Base-by-base conservation (phyloP, 2,888 invertebrate genomes). In the Brachyptera putata region DNA sequence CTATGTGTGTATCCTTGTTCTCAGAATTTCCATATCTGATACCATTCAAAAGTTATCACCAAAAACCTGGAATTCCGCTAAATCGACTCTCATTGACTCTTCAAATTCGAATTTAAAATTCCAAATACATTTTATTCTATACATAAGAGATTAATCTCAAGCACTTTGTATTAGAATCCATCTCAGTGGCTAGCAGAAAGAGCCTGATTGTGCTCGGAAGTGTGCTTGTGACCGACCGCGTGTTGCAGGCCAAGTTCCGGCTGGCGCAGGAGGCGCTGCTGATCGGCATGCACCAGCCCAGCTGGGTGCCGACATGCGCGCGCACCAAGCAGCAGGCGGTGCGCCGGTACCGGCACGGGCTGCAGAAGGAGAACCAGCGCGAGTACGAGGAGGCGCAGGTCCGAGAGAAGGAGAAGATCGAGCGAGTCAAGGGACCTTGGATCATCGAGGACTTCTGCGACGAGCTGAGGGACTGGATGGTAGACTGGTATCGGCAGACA, bases 401-500 rank as follows among this genome's bases (percentile, higher is more conserved):
- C 9, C 30, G 22, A 13, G 58, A 58, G 50, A 49, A 41, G 21
- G 48, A 14, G 18, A 53, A 53, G 58, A 53, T 58, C 18, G 18
- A 18, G 24, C 11, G 22, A 21, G 26, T 39, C 18, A 25, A 60
- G 13, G 58, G 37, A 11, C 82, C 80, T 3, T 77, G 81, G 36
- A 77, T 89, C 64, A 82, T 86, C 74, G 90, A 91, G 69, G 85
- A 86, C 67, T 86, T 90, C 71, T 82, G 84, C 37, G 85, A 83
- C 64, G 89, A 91, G 76, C 82, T 91, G 60, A 78, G 86, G 60
- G 82, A 84, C 68, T 91, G 90, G 90, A 85, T 88, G 69, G 71
- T 78, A 49, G 76, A 82, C 58, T 89, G 86, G 85, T 84, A 86
- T 73, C 72, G 73, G 39, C 71, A 72, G 60, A 71, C 77, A 1